Evolutionary conservation across 2,888 invertebrate species (phyloP), one percentile per base, ranked within the genome.

Genomic region (Pollenia amentaria): DNA sequence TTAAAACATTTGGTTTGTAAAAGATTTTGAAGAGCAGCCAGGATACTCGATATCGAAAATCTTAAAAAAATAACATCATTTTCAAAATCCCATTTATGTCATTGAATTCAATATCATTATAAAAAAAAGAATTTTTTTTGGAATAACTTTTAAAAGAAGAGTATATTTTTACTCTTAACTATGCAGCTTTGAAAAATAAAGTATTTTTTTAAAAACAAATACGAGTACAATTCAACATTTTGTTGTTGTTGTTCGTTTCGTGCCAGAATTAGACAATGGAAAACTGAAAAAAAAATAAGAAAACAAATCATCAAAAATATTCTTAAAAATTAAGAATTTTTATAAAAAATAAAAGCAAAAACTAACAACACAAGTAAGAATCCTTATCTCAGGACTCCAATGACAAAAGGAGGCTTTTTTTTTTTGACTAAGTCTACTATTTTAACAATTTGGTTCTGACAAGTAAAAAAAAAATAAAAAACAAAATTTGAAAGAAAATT

Each of bases 381-480:
- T 84, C 69, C 77, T 87, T 87, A 84, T 84, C 73, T 78, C 14
- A 55, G 11, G 40, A 38, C 48, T 67, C 29, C 78, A 60, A 82
- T 64, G 53, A 77, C 69, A 81, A 87, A 84, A 84, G 60, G 46
- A 81, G 75, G 75, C 77, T 40, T 65, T 53, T 73, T 65, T 53
- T 73, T 51, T 46, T 60, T 51, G 29, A 70, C 53, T 38, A 44
- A 60, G 42, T 42, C 75, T 67, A 21, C 64, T 29, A 51, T 60
- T 82, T 67, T 67, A 16, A 57, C 44, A 81, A 84, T 84, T 84
- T 87, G 84, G 14, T 62, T 80, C 53, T 87, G 87, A 87, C 87
- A 87, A 87, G 60, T 69, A 42, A 40, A 69, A 82, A 67, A 67
- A 60, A 51, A 46, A 67, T 29, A 44, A 38, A 53, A 78, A 72